Evolutionary conservation across 92 coral and sea anemone genomes (phyloP), one percentile per base, ranked within the genome.

Genomic region (Zoanthus gigantus): DNA sequence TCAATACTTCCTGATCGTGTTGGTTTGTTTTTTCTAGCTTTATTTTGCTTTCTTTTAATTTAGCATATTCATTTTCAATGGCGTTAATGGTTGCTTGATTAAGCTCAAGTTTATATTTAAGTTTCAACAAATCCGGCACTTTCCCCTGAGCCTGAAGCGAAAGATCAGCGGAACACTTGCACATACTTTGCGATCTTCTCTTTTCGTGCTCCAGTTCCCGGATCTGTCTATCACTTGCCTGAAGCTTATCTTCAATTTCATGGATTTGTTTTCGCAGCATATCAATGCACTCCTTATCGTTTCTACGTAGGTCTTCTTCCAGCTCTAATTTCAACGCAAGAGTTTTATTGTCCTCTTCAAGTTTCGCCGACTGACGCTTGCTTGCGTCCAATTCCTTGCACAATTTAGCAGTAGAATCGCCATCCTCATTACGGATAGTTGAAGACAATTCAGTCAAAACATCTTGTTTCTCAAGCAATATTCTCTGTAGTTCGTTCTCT

Each of bases 221-320:
- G 0, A 90, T 90, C 23, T 85, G 84, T 42, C 90, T 89, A 46
- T 94, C 94, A 77, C 94, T 92, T 45, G 90, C 83, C 44, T 92
- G 90, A 6, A 94, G 89, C 80, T 94, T 94, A 65, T 85, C 88
- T 77, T 94, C 96, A 9, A 94, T 83, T 77, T 90, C 81, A 66
- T 89, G 87, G 76, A 87, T 94, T 83, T 94, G 96, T 46, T 85
- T 76, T 87, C 94, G 77, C 66, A 94, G 76, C 82, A 94, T 92
- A 87, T 94, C 93, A 78, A 94, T 92, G 80, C 94, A 94, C 77
- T 94, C 94, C 82, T 94, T 91, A 54, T 94, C 96, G 72, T 94
- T 94, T 14, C 92, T 89, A 34, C 96, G 88, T 66, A 94, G 74
- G 58, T 94, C 96, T 65, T 94, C 96, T 76, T 91, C 93, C 17